Evolutionary conservation across 1,140 invertebrate species (phyloP).

Genomic region (Eubasilissa regina): DNA sequence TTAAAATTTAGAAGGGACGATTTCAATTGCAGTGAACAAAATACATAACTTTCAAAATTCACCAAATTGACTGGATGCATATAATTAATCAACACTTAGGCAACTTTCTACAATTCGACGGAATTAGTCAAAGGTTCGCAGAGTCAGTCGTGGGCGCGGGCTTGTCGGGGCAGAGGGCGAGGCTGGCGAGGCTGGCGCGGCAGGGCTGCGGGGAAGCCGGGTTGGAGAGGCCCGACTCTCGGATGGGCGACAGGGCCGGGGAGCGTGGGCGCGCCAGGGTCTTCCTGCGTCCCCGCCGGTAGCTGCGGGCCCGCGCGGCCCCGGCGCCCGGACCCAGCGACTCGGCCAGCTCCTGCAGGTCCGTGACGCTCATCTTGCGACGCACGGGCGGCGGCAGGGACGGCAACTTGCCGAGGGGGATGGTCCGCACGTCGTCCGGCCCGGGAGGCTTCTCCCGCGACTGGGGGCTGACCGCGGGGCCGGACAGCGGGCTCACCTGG

Average conservation of each 20-base stretch:
- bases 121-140: constrained; percentile 9
- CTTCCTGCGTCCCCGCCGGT: constrained; percentile 65
- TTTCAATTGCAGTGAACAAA: constrained; percentile 25
- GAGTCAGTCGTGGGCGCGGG: constrained; percentile 44
- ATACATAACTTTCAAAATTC: constrained; percentile 3
- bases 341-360: constrained; percentile 72
- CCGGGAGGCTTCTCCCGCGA: constrained; percentile 17
- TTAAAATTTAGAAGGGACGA: constrained; percentile 6
- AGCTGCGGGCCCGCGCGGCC: constrained; percentile 55
- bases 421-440: constrained; percentile 21
- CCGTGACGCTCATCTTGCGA: constrained; percentile 65
- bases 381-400: constrained; percentile 69
- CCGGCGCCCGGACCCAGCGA: constrained; percentile 63
- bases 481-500: constrained; percentile 64
- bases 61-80: constrained; percentile 36
- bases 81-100: constrained; percentile 35
- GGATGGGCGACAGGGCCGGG: constrained; percentile 79
- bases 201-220: constrained; percentile 77
- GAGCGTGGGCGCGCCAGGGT: constrained; percentile 71
- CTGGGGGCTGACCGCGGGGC: constrained; percentile 29
- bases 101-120: constrained; percentile 42
- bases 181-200: constrained; percentile 60
- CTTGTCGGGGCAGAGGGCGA: constrained; percentile 54
- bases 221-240: constrained; percentile 82
- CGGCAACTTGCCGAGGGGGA: constrained; percentile 62